A percentile compares a stretch with the other conserved stretches of the same genome.
Evolutionary conservation across 2,113 vertebrate species (phyloP).

Genomic region (Mesoclemmys tuberculata): DNA sequence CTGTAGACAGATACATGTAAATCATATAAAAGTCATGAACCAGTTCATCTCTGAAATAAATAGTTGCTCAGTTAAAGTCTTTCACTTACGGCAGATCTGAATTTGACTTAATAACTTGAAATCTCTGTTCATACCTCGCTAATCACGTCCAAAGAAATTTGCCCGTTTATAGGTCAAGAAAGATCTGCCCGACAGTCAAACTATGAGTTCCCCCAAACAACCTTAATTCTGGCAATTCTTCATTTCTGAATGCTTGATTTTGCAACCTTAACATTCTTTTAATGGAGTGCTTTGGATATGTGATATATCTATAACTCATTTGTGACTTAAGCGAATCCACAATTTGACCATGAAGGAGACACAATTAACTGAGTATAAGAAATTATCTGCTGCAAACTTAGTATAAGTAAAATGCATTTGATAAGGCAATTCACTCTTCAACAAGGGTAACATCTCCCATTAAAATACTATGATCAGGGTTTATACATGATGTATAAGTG

Average conservation of each 20-base stretch:
- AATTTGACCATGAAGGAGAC: background rate
- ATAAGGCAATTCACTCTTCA: background rate
- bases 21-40: no score
- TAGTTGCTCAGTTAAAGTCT: background rate
- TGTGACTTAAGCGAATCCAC: background rate
- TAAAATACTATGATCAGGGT: background rate
- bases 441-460: background rate
- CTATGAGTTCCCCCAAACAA: background rate
- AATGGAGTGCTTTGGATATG: background rate
- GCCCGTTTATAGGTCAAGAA: background rate
- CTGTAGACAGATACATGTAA: no score
- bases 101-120: background rate
- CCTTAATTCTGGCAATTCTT: background rate
- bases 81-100: background rate
- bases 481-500: background rate
- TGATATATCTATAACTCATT: background rate
- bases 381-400: background rate
- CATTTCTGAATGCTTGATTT: background rate
- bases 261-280: background rate
- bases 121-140: background rate
- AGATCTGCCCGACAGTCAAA: background rate
- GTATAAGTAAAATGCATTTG: background rate
- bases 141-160: background rate
- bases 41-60: background rate
- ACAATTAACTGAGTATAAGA: background rate